Base-by-base conservation (phyloP, 1,140 invertebrate species). In the Chrysomallon squamiferum region DNA sequence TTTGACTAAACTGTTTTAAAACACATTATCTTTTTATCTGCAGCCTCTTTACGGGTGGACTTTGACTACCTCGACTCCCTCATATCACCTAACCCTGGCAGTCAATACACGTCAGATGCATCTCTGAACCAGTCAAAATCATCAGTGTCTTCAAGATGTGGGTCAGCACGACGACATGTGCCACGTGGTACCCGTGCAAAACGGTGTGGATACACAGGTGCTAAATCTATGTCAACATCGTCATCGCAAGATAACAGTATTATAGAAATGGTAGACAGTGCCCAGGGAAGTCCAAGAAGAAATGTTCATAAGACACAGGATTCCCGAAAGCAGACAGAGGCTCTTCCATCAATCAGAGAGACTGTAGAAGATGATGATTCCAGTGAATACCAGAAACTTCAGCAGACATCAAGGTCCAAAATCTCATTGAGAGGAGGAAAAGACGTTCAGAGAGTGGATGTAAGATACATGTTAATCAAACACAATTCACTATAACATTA, bases 331-430 rank as follows among this genome's bases (percentile, higher is more conserved):
- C 49, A 62, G 5, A 56, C 63, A 2, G 72, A 74, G 22, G 68
- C 68, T 18, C 62, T 77, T 32, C 74, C 68, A 2, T 70, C 75
- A 7, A 77, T 77, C 30, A 62, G 68, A 49, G 75, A 77, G 62
- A 66, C 68, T 32, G 64, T 64, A 6, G 59, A 52, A 65, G 75
- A 77, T 57, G 73, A 72, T 38, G 69, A 74, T 5, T 64, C 62
- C 5, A 50, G 57, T 15, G n/a, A 65, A 20, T 29, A 60, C 20
- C 65, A 68, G 59, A 68, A 62, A 33, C 18, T 50, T 18, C 65
- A 62, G 0, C 61, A 68, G 47, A 57, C 57, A 27, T 63, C 70
- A 13, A 49, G 61, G 30, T 43, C 62, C 13, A 38, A 38, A 15
- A 38, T 38, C 5, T 15, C 15, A 7, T 38, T 38, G 6, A 38